phyloP scores from a whole-genome alignment of 2,113 vertebrate genomes.

The Eudyptes chrysolophus region DNA sequence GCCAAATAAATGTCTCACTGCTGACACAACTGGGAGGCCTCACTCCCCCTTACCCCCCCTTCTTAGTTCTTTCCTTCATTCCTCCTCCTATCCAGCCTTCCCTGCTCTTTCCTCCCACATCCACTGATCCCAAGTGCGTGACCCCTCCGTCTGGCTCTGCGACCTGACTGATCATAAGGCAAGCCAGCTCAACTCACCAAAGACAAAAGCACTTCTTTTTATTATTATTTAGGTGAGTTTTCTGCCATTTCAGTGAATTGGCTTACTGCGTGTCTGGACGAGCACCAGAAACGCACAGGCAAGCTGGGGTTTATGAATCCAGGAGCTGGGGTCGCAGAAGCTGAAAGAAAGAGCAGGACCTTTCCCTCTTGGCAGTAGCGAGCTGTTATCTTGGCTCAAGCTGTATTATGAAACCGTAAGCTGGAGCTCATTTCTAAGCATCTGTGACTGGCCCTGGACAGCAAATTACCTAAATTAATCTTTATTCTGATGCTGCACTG shows the following conservation, averaged over 20 bases:
- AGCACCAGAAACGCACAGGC: background rate
- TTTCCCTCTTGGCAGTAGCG: background rate
- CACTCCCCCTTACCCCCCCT: background rate
- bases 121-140: background rate
- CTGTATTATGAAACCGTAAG: background rate
- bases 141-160: background rate
- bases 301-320: background rate
- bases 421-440: background rate
- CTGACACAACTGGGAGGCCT: background rate
- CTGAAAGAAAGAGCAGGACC: background rate
- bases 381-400: background rate
- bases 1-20: background rate
- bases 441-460: background rate
- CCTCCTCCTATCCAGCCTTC: background rate
- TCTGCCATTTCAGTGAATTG: background rate
- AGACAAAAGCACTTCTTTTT: background rate
- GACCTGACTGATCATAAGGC: background rate
- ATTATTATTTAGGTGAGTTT: background rate
- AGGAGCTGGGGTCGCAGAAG: background rate
- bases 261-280: background rate
- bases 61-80: background rate
- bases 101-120: background rate
- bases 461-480: constrained; percentile 36
- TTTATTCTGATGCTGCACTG: background rate
- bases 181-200: background rate